Evolutionary conservation across 2,888 invertebrate species (phyloP).

Genomic region (Thyatira batis): DNA sequence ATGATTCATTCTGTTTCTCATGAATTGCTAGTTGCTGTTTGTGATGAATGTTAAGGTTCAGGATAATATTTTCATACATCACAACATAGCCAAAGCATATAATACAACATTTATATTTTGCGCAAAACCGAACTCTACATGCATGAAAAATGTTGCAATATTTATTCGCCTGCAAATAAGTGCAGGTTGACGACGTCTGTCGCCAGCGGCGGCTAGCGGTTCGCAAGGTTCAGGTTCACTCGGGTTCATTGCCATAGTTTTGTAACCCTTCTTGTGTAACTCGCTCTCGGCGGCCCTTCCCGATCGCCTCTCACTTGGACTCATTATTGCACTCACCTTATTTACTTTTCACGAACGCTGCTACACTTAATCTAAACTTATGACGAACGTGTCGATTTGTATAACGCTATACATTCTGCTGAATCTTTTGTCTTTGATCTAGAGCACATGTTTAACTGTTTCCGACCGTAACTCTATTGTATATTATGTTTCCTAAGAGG

Average conservation of each 20-base stretch:
- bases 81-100: no score
- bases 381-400: not conserved
- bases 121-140: no score
- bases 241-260: conserved; percentile 83
- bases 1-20: no score
- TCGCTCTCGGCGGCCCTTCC: conserved; percentile 72
- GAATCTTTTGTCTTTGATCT: conserved; percentile 3
- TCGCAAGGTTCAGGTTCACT: conserved; percentile 80
- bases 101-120: no score
- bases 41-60: no score
- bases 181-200: conserved; percentile 56
- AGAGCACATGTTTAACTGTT: conserved; percentile 6
- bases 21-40: no score
- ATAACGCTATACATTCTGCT: not conserved
- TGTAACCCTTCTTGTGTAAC: conserved; percentile 83
- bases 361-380: conserved; percentile 1
- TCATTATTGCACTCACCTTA: conserved; percentile 55
- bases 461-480: conserved; percentile 2
- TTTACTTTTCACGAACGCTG: conserved; percentile 40
- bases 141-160: not conserved
- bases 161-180: conserved; percentile 10
- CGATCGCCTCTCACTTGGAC: conserved; percentile 74
- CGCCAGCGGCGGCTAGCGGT: conserved; percentile 75
- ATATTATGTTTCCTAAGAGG: not conserved
- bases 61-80: no score